phyloP scores from a whole-genome alignment of 30 jellyfish, hydroid and myxozoan genomes.

The Aurelia sp. region DNA sequence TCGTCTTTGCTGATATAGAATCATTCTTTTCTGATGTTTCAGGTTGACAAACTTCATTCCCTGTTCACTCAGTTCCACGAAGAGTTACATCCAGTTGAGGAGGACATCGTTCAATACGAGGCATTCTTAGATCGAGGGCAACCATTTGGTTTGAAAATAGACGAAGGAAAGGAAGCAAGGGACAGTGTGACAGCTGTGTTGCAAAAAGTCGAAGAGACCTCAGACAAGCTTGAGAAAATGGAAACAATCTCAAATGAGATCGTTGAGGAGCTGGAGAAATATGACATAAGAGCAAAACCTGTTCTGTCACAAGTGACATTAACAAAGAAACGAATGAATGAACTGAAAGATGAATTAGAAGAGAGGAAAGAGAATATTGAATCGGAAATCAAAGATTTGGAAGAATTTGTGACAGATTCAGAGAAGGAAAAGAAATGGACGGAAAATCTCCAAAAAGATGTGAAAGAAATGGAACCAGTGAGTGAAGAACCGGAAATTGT shows the following conservation, averaged over 20 bases:
- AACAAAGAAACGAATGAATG: slow-evolving; percentile 62
- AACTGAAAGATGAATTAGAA: slow-evolving; percentile 45
- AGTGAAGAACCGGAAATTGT: slow-evolving; percentile 70
- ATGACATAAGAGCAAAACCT: slow-evolving; percentile 65
- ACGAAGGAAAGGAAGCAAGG: slow-evolving; percentile 58
- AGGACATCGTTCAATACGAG: slow-evolving; percentile 54
- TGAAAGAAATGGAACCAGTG: slow-evolving; percentile 15
- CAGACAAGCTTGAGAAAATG: slow-evolving; percentile 31
- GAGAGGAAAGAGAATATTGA: slow-evolving; percentile 54
- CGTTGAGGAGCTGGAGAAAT: slow-evolving; percentile 49
- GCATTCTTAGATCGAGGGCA: slow-evolving; percentile 37
- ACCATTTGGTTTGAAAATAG: slow-evolving; percentile 79
- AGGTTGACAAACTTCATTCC: slow-evolving; percentile 60
- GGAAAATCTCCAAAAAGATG: slow-evolving; percentile 27
- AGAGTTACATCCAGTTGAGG: slow-evolving; percentile 54
- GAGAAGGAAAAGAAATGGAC: slow-evolving; percentile 47
- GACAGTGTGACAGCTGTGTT: slow-evolving; percentile 34
- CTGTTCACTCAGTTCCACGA: slow-evolving; percentile 65
- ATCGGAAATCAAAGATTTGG: slow-evolving; percentile 45
- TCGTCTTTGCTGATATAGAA: not conserved
- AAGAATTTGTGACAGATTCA: slow-evolving; percentile 24
- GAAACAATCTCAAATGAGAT: slow-evolving; percentile 47
- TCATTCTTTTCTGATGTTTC: not conserved
- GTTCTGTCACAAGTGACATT: slow-evolving; percentile 49
- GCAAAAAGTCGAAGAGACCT: slow-evolving; percentile 50